Conservation (phyloP, 2,797 vertebrate genomes). For the Chromis chromis region DNA sequence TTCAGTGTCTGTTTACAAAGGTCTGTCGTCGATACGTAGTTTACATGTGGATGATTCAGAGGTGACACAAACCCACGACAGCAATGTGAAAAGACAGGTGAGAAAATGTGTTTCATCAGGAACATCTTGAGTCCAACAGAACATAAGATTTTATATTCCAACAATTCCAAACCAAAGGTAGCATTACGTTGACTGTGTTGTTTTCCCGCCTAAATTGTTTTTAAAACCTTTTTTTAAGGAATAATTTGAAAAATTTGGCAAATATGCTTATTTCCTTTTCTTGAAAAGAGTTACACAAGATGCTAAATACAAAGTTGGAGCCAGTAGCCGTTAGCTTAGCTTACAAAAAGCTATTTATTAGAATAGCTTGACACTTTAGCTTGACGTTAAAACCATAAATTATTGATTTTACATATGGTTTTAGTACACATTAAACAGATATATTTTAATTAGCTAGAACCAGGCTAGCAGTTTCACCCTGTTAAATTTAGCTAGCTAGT, state of each 20-base stretch:
- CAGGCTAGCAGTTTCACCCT: background rate
- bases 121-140: slow-evolving; percentile 53
- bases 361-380: no score
- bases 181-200: background rate
- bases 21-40: slow-evolving; percentile 25
- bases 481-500: background rate
- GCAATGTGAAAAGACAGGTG: slow-evolving; percentile 39
- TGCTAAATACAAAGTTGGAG: background rate
- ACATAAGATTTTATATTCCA: slow-evolving; percentile 39
- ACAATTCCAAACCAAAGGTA: slow-evolving; percentile 45
- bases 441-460: background rate
- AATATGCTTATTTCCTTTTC: slow-evolving; percentile 4
- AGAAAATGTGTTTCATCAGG: slow-evolving; percentile 24
- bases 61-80: slow-evolving; percentile 44
- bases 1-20: slow-evolving; percentile 50
- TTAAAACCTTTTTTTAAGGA: background rate
- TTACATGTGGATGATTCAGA: slow-evolving; percentile 36
- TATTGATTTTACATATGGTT: background rate
- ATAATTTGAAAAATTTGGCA: slow-evolving; percentile 3
- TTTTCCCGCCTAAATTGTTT: no score
- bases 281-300: slow-evolving; percentile 5
- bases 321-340: slow-evolving; percentile 21
- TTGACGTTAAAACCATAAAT: background rate
- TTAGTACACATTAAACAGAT: background rate
- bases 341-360: no score